Evolutionary conservation across 1,140 invertebrate species (phyloP), one percentile per base, ranked within the genome.

Genomic region (Rhagoletis zephyria): DNA sequence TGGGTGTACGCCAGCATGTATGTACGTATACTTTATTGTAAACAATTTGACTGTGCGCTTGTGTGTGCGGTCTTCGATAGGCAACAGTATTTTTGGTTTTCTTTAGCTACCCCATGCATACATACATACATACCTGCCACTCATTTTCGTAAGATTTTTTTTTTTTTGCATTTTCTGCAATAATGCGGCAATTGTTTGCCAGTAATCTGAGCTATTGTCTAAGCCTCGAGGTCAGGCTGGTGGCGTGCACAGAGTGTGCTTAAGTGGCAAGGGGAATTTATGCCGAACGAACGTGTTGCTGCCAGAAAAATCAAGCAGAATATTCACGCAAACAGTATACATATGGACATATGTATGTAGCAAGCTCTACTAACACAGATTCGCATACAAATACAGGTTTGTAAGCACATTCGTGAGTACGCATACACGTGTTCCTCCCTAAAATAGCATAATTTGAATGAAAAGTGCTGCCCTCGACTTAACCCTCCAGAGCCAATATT

Each of bases 131-230:
- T 12, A 2, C 42, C 42, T 42, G 67, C 67, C 2, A 4, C 42
- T 4, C 67, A 4, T 30, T 30, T 40, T 19, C 7, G 19, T 19
- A 65, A 65, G 0, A 65, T 65, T 9, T 30, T 67, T 40, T 10
- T 7, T 30, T 14, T 30, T 12, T 42, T 40, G 30, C 64, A 10
- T 30, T 30, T 30, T 30, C 30, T 30, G 64, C 19, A 42, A 67
- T 45, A 74, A 16, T 45, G 67, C 67, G 40, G 67, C 67, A 74
- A 48, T 45, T 74, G 40, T 74, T 48, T 74, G 67, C 67, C 67
- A 64, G 85, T 65, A 86, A 86, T 86, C 85, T 86, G 64, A 65
- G 48, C 61, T 65, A 86, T 86, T 86, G 85, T 86, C 64, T 42
- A 42, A 12, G 3, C 7, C 85, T 14, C 42, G 60, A 16, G 61